Evolutionary conservation across 64 coral and sea anemone species (phyloP).

Genomic region (Anthopleura sola): DNA sequence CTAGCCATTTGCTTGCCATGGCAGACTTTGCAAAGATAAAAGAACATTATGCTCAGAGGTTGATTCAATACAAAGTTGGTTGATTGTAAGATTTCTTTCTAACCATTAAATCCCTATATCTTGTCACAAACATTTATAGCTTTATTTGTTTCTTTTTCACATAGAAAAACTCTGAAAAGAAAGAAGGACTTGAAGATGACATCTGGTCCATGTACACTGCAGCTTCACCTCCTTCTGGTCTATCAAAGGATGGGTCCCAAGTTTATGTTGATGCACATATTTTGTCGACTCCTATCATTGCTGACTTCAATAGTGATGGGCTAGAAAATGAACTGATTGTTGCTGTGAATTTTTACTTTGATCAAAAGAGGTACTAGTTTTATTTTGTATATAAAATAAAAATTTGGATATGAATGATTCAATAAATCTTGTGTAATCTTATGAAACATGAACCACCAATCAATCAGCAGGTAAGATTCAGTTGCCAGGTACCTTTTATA

Average conservation of each 20-base stretch:
- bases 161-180: not conserved
- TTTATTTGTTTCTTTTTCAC: not conserved
- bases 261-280: constrained; percentile 88
- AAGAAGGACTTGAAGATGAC: not conserved
- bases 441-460: too few relatives aligned
- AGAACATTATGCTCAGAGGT: too few relatives aligned
- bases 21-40: too few relatives aligned
- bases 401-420: too few relatives aligned
- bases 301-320: constrained; percentile 81
- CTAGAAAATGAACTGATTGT: constrained; percentile 75
- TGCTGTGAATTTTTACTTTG: constrained; percentile 94
- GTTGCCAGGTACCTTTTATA: too few relatives aligned
- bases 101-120: not conserved
- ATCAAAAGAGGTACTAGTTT: constrained; percentile 67
- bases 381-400: too few relatives aligned
- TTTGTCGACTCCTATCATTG: constrained; percentile 85
- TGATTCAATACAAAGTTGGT: not conserved
- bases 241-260: constrained; percentile 42
- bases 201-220: not conserved
- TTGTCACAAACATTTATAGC: not conserved
- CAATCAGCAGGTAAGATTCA: too few relatives aligned
- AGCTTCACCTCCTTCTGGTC: constrained; percentile 59
- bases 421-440: too few relatives aligned
- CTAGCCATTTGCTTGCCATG: too few relatives aligned
- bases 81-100: not conserved